Evolutionary conservation across 2,113 vertebrate genomes (phyloP).

Genomic region (Coryphaenoides rupestris): DNA sequence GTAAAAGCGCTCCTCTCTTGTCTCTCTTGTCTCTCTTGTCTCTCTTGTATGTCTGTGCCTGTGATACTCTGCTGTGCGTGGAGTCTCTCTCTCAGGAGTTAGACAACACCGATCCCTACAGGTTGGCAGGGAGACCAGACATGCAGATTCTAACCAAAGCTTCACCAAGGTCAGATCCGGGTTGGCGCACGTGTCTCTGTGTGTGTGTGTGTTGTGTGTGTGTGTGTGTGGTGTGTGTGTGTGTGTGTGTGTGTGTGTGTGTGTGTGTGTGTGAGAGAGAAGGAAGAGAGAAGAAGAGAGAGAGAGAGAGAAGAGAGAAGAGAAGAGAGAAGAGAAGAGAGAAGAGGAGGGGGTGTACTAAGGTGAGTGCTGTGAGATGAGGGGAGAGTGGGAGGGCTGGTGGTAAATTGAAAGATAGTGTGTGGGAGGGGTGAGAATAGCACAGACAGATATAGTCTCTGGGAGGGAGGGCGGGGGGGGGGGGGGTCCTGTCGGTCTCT

Average conservation of each 20-base stretch:
- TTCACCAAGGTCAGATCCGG: too few relatives aligned
- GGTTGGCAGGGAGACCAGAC: too few relatives aligned
- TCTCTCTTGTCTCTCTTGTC: too few relatives aligned
- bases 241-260: too few relatives aligned
- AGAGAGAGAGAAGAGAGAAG: too few relatives aligned
- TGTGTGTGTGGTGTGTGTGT: too few relatives aligned
- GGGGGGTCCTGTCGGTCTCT: neutral
- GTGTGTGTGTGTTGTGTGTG: neutral
- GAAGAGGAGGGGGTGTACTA: neutral
- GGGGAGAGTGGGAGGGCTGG: conserved; percentile 34
- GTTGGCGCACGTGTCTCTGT: neutral
- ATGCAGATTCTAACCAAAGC: too few relatives aligned
- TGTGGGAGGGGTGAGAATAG: conserved; percentile 47
- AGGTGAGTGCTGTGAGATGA: conserved; percentile 25
- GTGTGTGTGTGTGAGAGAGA: conserved; percentile 1
- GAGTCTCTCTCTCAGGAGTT: too few relatives aligned
- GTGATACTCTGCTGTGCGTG: too few relatives aligned
- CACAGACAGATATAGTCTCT: conserved; percentile 6
- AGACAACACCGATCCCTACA: too few relatives aligned
- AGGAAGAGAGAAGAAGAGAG: conserved; percentile 3
- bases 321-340: conserved; percentile 11
- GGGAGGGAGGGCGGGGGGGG: neutral
- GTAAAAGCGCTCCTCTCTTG: too few relatives aligned
- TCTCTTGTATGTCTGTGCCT: too few relatives aligned
- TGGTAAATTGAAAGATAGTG: conserved; percentile 41